These are phyloP conservation scores for cattle (Bos taurus) DNA, from an alignment of 2,113 vertebrate species.

Conservation along the genomic window DNA sequence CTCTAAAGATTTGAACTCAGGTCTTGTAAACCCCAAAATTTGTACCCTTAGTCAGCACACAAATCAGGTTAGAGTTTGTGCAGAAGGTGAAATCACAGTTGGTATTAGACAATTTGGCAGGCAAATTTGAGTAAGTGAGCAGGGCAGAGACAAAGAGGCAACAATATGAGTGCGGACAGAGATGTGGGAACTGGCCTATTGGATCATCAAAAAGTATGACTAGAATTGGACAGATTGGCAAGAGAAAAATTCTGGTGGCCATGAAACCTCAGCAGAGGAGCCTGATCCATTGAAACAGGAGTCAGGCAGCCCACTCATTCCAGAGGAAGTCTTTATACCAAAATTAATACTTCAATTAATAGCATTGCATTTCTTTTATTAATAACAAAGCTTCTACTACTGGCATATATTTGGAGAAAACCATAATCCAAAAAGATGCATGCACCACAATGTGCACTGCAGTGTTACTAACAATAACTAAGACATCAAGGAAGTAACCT, in stretches of 20 bases:
- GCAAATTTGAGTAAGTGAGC: not conserved
- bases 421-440: not conserved
- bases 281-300: not conserved
- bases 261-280: not conserved
- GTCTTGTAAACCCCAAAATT: not conserved
- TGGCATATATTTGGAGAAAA: not conserved
- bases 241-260: not conserved
- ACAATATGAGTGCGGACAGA: not conserved
- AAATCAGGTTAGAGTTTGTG: not conserved
- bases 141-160: not conserved
- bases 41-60: not conserved
- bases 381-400: not conserved
- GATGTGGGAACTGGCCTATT: not conserved
- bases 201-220: not conserved
- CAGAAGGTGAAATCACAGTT: not conserved
- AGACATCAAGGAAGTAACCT: not conserved
- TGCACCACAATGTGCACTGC: not conserved
- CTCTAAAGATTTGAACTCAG: not conserved
- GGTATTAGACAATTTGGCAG: not conserved
- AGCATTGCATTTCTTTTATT: not conserved
- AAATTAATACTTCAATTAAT: not conserved
- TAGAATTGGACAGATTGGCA: not conserved
- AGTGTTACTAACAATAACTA: not conserved
- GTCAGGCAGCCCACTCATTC: not conserved
- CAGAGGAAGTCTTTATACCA: not conserved